Conservation (phyloP, 2,113 vertebrate genomes). For the Megaceryle maxima region DNA sequence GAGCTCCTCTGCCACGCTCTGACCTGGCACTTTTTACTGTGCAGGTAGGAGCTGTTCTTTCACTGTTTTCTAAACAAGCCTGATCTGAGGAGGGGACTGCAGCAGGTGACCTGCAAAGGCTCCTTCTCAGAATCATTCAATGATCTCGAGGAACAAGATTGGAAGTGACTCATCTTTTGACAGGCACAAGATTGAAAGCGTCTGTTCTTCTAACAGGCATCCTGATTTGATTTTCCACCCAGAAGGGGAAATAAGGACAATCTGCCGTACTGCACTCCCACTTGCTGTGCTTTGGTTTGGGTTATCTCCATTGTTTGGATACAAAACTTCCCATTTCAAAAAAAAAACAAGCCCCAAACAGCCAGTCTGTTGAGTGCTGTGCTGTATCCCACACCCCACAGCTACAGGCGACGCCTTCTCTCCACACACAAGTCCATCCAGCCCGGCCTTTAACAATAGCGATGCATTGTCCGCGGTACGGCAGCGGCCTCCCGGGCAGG, state of each 20-base stretch:
- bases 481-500: background rate
- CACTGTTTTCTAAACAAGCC: background rate
- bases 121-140: background rate
- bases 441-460: background rate
- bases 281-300: background rate
- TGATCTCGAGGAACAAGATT: background rate
- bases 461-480: background rate
- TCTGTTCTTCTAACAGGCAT: background rate
- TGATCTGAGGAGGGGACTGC: background rate
- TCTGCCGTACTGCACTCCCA: accelerated
- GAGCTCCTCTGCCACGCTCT: background rate
- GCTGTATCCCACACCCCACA: background rate
- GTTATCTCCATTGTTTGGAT: background rate
- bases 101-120: background rate
- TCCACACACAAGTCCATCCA: background rate
- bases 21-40: background rate
- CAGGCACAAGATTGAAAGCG: background rate
- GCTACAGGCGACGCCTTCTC: background rate
- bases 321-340: background rate
- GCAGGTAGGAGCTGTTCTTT: background rate
- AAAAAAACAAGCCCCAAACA: no score
- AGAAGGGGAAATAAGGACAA: background rate
- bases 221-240: background rate
- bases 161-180: background rate
- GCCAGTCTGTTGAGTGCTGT: background rate